Conservation (phyloP, 2,888 invertebrate genomes). For the Plebejus melissa region DNA sequence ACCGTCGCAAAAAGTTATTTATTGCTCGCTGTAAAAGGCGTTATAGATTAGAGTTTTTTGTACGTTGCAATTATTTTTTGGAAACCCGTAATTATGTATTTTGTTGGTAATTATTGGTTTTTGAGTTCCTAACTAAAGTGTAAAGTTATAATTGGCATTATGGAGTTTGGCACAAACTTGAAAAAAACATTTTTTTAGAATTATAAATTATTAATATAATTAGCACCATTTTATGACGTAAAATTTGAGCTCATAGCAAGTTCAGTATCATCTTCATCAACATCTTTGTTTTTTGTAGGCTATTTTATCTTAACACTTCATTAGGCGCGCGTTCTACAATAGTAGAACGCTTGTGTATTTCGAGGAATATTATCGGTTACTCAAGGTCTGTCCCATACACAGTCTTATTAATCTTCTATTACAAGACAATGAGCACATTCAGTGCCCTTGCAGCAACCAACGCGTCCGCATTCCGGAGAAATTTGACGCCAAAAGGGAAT, state of each 20-base stretch:
- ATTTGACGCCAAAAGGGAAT: neutral
- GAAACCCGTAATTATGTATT: slow-evolving; percentile 2
- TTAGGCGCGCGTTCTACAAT: neutral
- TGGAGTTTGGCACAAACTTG: no score
- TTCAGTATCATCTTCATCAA: no score
- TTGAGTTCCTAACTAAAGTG: neutral
- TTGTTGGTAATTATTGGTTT: slow-evolving; percentile 5
- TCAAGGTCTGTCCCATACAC: neutral
- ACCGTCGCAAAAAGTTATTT: slow-evolving; percentile 10
- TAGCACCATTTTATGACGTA: no score
- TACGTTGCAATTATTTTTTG: slow-evolving; percentile 3
- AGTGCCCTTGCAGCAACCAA: neutral
- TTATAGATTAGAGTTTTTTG: neutral
- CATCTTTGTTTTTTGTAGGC: no score
- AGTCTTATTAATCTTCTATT: neutral
- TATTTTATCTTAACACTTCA: neutral
- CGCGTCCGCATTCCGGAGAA: neutral
- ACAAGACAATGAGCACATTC: neutral
- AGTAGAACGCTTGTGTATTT: neutral
- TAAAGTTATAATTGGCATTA: neutral
- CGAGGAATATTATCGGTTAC: neutral
- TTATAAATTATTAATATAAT: no score
- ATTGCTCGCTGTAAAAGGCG: neutral
- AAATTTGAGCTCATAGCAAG: no score
- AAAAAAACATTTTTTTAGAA: no score